Evolutionary conservation across 2,113 vertebrate genomes (phyloP).

Genomic region (Antidorcas marsupialis): DNA sequence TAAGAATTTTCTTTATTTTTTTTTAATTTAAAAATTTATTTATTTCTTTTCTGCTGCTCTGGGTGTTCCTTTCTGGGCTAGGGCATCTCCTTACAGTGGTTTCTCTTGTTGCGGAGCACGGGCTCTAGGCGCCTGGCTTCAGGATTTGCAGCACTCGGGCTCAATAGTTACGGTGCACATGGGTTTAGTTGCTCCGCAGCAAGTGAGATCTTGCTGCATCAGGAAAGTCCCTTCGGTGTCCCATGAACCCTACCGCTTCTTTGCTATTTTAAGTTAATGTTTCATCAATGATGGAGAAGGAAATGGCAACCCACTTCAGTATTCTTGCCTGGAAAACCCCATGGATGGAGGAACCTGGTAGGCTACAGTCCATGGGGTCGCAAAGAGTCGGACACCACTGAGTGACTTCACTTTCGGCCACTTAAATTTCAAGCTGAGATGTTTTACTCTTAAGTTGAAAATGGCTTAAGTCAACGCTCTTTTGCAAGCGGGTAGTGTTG

Average conservation of each 20-base stretch:
- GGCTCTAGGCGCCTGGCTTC: background rate
- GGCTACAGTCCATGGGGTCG: background rate
- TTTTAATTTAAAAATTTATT: background rate
- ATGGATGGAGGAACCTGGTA: background rate
- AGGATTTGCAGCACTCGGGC: background rate
- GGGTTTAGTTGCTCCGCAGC: background rate
- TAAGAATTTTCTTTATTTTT: background rate
- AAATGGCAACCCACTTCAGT: background rate
- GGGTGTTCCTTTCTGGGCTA: background rate
- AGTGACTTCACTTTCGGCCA: background rate
- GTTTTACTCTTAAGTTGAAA: background rate
- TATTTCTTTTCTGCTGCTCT: background rate
- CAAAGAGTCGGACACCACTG: background rate
- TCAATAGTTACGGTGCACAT: background rate
- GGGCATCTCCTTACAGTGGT: background rate
- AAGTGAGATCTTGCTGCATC: background rate
- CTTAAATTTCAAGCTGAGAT: background rate
- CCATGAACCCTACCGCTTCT: background rate
- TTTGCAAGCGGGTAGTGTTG: background rate
- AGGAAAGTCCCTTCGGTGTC: background rate
- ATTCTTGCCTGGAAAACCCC: background rate
- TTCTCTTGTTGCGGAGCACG: background rate
- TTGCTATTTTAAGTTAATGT: background rate
- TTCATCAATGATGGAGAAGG: background rate
- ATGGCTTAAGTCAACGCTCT: background rate